Percentiles rank a stretch among this genome's conserved stretches.
Evolutionary conservation across 2,797 vertebrate genomes (phyloP).

Genomic region (Anisognathus igniventris): DNA sequence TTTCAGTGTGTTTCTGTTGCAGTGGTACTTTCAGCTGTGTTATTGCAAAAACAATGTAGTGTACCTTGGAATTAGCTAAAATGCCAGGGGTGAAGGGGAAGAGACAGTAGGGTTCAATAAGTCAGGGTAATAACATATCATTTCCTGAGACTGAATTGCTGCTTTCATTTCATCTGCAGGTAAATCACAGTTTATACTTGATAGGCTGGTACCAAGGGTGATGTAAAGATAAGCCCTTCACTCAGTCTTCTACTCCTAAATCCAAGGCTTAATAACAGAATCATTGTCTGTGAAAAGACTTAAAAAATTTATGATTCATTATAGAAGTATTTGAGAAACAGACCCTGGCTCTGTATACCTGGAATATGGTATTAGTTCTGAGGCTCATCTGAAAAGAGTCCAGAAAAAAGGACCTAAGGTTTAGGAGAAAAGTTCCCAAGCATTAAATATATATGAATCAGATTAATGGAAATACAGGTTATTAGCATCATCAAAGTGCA

Average conservation of each 20-base stretch:
- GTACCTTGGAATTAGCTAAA: not conserved
- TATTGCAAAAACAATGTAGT: not conserved
- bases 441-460: not conserved
- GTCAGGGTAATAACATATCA: not conserved
- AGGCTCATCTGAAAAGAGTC: not conserved
- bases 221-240: slow-evolving; percentile 20
- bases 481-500: not conserved
- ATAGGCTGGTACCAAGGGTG: not conserved
- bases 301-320: not conserved
- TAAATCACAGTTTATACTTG: not conserved
- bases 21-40: not conserved
- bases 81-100: not conserved
- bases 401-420: not conserved
- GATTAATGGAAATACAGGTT: not conserved
- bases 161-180: slow-evolving; percentile 1
- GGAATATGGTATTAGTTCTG: not conserved
- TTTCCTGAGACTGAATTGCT: slow-evolving; percentile 28
- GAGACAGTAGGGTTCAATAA: not conserved
- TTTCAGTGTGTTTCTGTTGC: not conserved
- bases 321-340: not conserved
- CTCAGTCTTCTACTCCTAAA: not conserved
- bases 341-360: not conserved
- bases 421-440: not conserved
- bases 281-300: not conserved
- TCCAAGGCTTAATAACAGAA: not conserved